phyloP scores from a whole-genome alignment of 2,113 vertebrate genomes.

The Brachyhypopomus gauderio region DNA sequence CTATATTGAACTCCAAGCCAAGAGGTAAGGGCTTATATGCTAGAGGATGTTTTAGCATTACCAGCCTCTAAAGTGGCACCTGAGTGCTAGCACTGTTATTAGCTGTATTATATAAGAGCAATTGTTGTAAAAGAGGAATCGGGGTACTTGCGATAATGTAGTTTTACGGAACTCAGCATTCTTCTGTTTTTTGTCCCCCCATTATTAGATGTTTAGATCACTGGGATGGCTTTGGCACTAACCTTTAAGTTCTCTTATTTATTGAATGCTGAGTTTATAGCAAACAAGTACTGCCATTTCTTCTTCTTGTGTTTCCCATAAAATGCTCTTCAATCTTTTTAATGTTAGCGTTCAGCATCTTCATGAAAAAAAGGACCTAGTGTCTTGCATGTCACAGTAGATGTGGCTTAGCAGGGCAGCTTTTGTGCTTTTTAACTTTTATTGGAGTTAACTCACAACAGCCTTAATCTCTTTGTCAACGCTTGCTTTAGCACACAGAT shows the following conservation, averaged over 20 bases:
- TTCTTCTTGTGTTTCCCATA: not conserved
- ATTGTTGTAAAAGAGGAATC: slow-evolving; percentile 30
- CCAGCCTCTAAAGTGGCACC: slow-evolving; percentile 21
- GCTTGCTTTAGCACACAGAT: slow-evolving; percentile 28
- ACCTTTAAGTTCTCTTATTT: slow-evolving; percentile 20
- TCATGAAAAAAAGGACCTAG: not conserved
- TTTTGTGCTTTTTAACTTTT: not conserved
- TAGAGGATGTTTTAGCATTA: slow-evolving; percentile 1
- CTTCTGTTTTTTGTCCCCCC: not conserved
- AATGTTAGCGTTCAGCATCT: not conserved
- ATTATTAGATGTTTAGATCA: not conserved
- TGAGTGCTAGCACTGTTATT: slow-evolving; percentile 35
- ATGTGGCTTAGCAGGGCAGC: not conserved
- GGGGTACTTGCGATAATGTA: slow-evolving; percentile 8
- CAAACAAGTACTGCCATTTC: not conserved
- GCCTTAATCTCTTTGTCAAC: not conserved
- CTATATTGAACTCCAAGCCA: not conserved
- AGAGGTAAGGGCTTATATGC: slow-evolving; percentile 5
- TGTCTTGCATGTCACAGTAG: not conserved
- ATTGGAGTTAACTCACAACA: slow-evolving; percentile 5
- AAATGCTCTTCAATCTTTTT: not conserved
- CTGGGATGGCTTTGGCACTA: slow-evolving; percentile 3
- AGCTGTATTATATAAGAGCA: slow-evolving; percentile 34
- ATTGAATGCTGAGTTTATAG: slow-evolving; percentile 31
- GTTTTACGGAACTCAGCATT: slow-evolving; percentile 1